Base-by-base conservation (phyloP, 2,888 invertebrate genomes). In the Drosophila aldrichi region DNA sequence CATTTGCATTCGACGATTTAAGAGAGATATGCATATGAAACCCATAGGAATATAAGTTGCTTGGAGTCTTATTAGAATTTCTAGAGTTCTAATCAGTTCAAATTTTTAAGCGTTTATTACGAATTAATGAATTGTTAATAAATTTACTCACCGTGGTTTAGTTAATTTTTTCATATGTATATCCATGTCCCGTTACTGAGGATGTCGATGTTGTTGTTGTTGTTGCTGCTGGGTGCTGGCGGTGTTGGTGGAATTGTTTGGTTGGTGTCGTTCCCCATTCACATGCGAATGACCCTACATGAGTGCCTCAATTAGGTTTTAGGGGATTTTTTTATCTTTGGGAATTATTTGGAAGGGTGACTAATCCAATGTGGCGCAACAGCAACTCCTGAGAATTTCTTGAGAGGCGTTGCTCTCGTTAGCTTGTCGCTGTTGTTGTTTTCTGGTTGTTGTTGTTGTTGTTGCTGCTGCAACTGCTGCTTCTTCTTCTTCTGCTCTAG, bases 101-200 rank as follows among this genome's bases (percentile, higher is more conserved):
- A 41, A 41, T 18, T 18, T 4, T 36, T 8, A 8, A 20, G 20
- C 0, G 2, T 5, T n/a, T 20, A 25, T 25, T 29, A 20, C 32
- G 32, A 8, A 20, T 18, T 2, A 29, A 61, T 20, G 2, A 18
- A 40, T 29, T 8, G 8, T 36, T 18, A 20, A 57, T n/a, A 7
- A 7, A 25, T 36, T 12, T 12, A 79, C 85, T 89, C 22, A 86
- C 85, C 85, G 85, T 86, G 85, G 80, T 88, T 89, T 86, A 48
- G 88, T 65, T 76, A 85, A 60, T 85, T 86, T 86, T 73, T 86
- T 86, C 85, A 86, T 86, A 81, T 84, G 82, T 65, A 88, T 84
- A 89, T 86, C 85, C 85, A 86, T 86, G 69, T 75, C 73, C 75
- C 57, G 73, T 68, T 68, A 40, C 61, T 44, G 63, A 66, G 67